phyloP scores from a whole-genome alignment of 2,113 vertebrate species.

The Nycticebus coucang region DNA sequence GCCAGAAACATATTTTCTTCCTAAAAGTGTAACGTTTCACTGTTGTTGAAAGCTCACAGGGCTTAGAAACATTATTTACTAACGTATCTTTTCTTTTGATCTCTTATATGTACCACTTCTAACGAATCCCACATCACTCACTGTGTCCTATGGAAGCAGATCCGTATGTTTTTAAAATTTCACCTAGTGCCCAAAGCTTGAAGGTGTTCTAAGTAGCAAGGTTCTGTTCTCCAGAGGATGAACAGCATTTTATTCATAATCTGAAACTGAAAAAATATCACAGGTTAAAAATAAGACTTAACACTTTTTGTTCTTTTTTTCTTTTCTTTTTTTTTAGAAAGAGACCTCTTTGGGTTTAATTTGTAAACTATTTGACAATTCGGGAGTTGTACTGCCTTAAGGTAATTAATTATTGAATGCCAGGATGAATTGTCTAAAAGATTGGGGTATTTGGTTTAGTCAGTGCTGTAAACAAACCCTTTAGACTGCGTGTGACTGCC shows the following conservation, averaged over 20 bases:
- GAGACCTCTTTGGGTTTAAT: not conserved
- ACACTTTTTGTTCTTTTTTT: not conserved
- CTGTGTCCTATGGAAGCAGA: not conserved
- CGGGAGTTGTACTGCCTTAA: not conserved
- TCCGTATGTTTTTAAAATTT: not conserved
- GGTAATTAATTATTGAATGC: not conserved
- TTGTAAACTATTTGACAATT: not conserved
- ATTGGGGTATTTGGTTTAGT: constrained; percentile 54
- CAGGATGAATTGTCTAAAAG: constrained; percentile 36
- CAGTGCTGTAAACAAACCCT: constrained; percentile 65
- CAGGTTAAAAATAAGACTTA: not conserved
- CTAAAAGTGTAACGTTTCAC: not conserved
- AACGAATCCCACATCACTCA: not conserved
- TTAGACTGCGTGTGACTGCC: constrained; percentile 52
- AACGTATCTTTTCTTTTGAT: not conserved
- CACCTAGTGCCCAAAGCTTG: not conserved
- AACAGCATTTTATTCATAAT: constrained; percentile 4
- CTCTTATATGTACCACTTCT: not conserved
- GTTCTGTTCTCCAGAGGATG: not conserved
- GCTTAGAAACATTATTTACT: not conserved
- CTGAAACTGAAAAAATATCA: not conserved
- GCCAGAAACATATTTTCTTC: not conserved
- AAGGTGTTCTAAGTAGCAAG: not conserved
- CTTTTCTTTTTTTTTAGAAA: not conserved
- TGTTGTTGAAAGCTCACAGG: not conserved